These are phyloP conservation scores for Prochilodus magdalenae DNA, from an alignment of 2,113 vertebrate species.

Conservation along the genomic window DNA sequence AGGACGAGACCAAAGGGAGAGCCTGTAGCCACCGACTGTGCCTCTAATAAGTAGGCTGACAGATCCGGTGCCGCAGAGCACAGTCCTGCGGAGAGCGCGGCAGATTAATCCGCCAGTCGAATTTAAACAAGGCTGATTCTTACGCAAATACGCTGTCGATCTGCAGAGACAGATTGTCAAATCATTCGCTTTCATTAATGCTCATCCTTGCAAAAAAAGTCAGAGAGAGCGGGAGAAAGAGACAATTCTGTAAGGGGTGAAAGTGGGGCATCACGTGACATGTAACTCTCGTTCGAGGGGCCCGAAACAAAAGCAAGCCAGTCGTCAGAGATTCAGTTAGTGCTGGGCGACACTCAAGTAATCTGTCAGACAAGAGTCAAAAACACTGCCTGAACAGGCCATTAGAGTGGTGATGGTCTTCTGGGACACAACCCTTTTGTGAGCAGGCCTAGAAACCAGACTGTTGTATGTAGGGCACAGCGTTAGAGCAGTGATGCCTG, in stretches of 20 bases:
- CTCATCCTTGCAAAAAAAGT: conserved; percentile 37
- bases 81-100: conserved; percentile 66
- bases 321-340: neutral
- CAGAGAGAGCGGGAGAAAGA: no score
- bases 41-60: conserved; percentile 75
- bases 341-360: conserved; percentile 13
- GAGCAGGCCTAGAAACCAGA: conserved; percentile 41
- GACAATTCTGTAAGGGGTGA: conserved; percentile 18
- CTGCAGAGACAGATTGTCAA: conserved; percentile 68
- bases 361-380: conserved; percentile 26
- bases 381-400: conserved; percentile 32
- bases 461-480: conserved; percentile 37
- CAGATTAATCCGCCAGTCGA: conserved; percentile 74
- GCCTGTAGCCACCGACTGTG: conserved; percentile 70
- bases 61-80: conserved; percentile 67
- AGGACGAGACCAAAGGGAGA: conserved; percentile 63
- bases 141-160: conserved; percentile 70
- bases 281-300: conserved; percentile 23
- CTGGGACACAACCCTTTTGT: conserved; percentile 37
- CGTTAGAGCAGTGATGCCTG: neutral
- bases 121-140: conserved; percentile 72
- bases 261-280: conserved; percentile 1
- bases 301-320: conserved; percentile 11
- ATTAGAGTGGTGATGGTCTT: conserved; percentile 45
- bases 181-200: conserved; percentile 70